These are phyloP conservation scores for Heliconius charithonia DNA, from an alignment of 2,888 invertebrate species.

Conservation along the genomic window DNA sequence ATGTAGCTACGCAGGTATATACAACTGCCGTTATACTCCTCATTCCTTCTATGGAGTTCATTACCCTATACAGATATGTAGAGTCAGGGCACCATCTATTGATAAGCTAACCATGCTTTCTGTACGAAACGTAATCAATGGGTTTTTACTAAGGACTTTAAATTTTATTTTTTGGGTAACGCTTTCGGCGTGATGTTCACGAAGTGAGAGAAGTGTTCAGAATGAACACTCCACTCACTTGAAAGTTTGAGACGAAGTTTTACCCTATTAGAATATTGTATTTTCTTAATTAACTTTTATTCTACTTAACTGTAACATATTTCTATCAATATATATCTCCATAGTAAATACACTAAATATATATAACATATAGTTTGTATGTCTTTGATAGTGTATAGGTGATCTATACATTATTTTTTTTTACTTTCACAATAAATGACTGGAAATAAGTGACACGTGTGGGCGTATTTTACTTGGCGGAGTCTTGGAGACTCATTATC, in stretches of 20 bases:
- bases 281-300: not conserved
- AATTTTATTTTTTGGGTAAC: not conserved
- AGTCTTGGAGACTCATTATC: conserved; percentile 46
- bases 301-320: too few species aligned
- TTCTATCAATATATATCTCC: too few species aligned
- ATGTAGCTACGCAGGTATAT: conserved; percentile 2
- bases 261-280: too few species aligned
- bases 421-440: conserved; percentile 46
- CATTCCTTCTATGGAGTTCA: conserved; percentile 30
- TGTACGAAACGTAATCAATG: not conserved
- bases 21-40: conserved; percentile 39
- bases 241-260: not conserved
- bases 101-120: not conserved
- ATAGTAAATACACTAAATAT: too few species aligned
- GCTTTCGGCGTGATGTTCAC: not conserved
- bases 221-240: too few species aligned
- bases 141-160: not conserved
- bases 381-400: not conserved
- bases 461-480: conserved; percentile 49
- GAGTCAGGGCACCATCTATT: not conserved
- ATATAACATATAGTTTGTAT: too few species aligned
- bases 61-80: conserved; percentile 21
- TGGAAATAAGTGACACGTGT: conserved; percentile 50
- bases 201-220: too few species aligned
- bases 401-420: not conserved